phyloP scores from a whole-genome alignment of 1,140 invertebrate species.

The Zaprionus capensis region DNA sequence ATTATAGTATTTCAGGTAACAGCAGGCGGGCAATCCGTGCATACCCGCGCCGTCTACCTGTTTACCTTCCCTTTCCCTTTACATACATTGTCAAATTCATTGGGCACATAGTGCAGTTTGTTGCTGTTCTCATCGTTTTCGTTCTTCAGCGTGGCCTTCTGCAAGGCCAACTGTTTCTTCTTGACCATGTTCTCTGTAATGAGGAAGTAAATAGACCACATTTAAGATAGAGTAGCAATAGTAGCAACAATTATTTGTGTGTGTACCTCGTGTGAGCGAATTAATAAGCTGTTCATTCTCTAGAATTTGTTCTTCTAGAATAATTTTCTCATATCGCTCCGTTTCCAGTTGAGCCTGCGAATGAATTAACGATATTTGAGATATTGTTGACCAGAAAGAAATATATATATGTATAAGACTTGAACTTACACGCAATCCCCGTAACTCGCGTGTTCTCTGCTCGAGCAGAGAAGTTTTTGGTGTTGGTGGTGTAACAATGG shows the following conservation, averaged over 20 bases:
- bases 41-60: neutral
- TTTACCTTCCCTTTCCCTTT: slow-evolving; percentile 8
- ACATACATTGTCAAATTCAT: slow-evolving; percentile 62
- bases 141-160: slow-evolving; percentile 16
- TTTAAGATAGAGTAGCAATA: neutral
- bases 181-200: slow-evolving; percentile 39
- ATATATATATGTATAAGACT: neutral
- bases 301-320: slow-evolving; percentile 67
- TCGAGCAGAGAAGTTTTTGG: slow-evolving; percentile 71
- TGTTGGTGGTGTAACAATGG: slow-evolving; percentile 54
- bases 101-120: slow-evolving; percentile 5
- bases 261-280: slow-evolving; percentile 42
- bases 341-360: slow-evolving; percentile 59
- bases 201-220: neutral
- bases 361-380: neutral
- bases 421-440: slow-evolving; percentile 55
- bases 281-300: slow-evolving; percentile 57
- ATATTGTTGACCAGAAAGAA: neutral
- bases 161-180: slow-evolving; percentile 36
- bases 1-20: neutral
- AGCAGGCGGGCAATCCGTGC: neutral
- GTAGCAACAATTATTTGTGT: neutral
- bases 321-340: slow-evolving; percentile 70
- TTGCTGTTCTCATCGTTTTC: slow-evolving; percentile 18
- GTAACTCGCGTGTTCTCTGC: slow-evolving; percentile 60